phyloP scores from a whole-genome alignment of 2,888 invertebrate species.

The Nebria salina region DNA sequence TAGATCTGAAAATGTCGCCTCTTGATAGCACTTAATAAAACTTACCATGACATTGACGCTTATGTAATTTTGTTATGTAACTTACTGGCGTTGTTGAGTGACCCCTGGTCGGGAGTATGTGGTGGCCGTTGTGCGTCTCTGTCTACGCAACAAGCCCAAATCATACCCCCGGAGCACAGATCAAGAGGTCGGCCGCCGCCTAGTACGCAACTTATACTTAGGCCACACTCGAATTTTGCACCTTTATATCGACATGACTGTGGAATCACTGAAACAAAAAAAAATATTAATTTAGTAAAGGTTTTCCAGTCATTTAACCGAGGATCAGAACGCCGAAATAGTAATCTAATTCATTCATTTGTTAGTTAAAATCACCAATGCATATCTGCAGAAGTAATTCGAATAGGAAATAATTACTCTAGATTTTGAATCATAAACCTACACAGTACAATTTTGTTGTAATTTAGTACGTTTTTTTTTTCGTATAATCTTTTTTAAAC shows the following conservation, averaged over 20 bases:
- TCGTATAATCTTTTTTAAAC: too few relatives aligned
- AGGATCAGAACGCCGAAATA: too few relatives aligned
- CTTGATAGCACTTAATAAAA: background rate
- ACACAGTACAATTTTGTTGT: too few relatives aligned
- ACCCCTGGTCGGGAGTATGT: conserved; percentile 66
- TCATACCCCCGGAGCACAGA: conserved; percentile 91
- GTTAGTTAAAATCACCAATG: too few relatives aligned
- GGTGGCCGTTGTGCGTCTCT: conserved; percentile 63
- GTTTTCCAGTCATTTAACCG: background rate
- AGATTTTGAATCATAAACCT: too few relatives aligned
- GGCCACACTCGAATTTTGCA: conserved; percentile 86
- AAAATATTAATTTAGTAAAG: conserved; percentile 6
- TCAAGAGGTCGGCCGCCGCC: conserved; percentile 89
- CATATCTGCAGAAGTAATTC: too few relatives aligned
- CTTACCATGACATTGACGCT: conserved; percentile 20
- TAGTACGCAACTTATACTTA: conserved; percentile 90
- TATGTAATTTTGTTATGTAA: conserved; percentile 53
- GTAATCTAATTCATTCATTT: too few relatives aligned
- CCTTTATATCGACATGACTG: conserved; percentile 88
- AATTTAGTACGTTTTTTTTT: too few relatives aligned
- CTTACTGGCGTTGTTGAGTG: conserved; percentile 91
- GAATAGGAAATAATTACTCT: too few relatives aligned
- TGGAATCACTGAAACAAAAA: conserved; percentile 80
- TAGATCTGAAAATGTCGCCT: too few relatives aligned
- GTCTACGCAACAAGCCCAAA: conserved; percentile 94